Conservation (phyloP, 1,140 invertebrate genomes). For the Musca domestica region DNA sequence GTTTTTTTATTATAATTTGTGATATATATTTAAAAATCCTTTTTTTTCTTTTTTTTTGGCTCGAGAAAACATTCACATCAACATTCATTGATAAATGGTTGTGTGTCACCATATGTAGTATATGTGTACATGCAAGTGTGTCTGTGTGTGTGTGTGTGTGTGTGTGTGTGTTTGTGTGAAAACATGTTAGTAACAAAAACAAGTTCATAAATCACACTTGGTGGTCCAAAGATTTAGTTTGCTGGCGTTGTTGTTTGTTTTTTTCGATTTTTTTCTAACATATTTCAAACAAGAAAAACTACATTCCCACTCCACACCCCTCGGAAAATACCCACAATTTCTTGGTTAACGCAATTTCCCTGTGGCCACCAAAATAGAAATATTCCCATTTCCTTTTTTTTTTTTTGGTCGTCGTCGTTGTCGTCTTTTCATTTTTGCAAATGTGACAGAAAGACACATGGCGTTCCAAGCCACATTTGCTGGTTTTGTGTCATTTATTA, state of each 20-base stretch:
- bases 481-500: slow-evolving; percentile 1
- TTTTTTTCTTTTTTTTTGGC: too few relatives aligned
- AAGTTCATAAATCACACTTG: slow-evolving; percentile 21
- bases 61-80: not conserved
- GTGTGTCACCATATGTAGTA: not conserved
- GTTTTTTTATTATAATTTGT: too few relatives aligned
- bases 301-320: not conserved
- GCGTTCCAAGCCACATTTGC: too few relatives aligned
- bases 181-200: not conserved
- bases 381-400: not conserved
- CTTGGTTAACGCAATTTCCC: not conserved
- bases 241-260: too few relatives aligned
- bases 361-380: not conserved
- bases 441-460: too few relatives aligned
- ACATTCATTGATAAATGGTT: slow-evolving; percentile 18
- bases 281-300: not conserved
- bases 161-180: too few relatives aligned
- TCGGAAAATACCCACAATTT: not conserved
- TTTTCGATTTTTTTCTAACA: not conserved
- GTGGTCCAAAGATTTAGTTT: not conserved
- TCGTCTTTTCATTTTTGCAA: too few relatives aligned
- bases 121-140: too few relatives aligned
- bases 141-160: too few relatives aligned
- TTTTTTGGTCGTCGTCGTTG: not conserved
- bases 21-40: too few relatives aligned